Base-by-base conservation (phyloP, 2,888 invertebrate species). In the Hedya salicella region DNA sequence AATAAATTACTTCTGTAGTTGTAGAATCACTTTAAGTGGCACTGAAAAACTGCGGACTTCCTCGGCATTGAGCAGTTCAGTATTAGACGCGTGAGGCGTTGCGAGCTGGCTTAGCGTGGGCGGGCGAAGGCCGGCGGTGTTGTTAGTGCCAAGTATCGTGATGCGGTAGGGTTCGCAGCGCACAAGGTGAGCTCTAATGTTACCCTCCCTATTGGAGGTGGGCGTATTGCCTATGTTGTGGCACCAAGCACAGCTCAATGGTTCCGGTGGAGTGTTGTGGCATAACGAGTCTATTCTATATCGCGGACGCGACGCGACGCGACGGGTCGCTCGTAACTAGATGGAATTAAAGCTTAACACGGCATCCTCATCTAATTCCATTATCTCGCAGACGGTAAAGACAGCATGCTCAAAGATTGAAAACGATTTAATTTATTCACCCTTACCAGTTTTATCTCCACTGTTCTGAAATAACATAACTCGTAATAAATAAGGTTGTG, bases 121-220 rank as follows among this genome's bases (percentile, higher is more conserved):
- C 57, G 32, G 54, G 30, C 40, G 64, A 75, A 76, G 77, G 75
- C 70, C 63, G 72, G 72, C 70, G 70, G 79, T 75, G 76, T 68
- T 70, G 73, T 78, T 78, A 79, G 81, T 83, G 87, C 79, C 83
- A 78, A 75, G 80, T 81, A 79, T 76, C 74, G 83, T 76, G 83
- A 79, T 85, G 79, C 77, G 69, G 87, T 90, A 89, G 90, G 89
- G 89, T 89, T 89, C 88, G 91, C 91, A 91, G 89, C 92, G 92
- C 92, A 92, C 92, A 92, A 91, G 89, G 91, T 87, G 91, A 90
- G 90, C 91, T 90, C 90, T 89, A 81, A 88, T 88, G 88, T 89
- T 88, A 89, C 87, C 88, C 91, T 91, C 92, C 90, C 91, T 92
- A 91, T 92, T 92, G 92, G 91, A 91, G 91, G 91, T 91, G 91